These are phyloP conservation scores for Sceloporus tristichus DNA, from an alignment of 2,113 vertebrate genomes.

Conservation along the genomic window DNA sequence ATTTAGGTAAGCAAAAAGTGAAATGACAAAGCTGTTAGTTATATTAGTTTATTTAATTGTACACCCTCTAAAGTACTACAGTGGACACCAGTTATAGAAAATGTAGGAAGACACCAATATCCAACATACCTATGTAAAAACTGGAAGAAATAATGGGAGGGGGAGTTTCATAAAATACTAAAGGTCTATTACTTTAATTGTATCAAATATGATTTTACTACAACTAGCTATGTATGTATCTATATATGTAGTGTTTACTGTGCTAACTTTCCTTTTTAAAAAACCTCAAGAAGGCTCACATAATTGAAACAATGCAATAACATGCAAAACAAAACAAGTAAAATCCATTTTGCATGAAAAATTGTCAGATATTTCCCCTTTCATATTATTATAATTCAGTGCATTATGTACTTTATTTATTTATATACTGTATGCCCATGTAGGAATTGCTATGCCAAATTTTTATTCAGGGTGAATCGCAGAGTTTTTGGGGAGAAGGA, in stretches of 20 bases:
- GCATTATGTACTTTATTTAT: no score
- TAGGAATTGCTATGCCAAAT: not conserved
- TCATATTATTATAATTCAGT: no score
- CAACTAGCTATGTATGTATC: not conserved
- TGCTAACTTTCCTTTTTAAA: not conserved
- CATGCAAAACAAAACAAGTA: not conserved
- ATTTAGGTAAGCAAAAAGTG: slow-evolving; percentile 86
- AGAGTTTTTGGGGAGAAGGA: not conserved
- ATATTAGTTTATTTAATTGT: not conserved
- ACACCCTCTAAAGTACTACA: not conserved
- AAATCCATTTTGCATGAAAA: not conserved
- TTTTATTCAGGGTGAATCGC: not conserved
- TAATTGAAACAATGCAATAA: not conserved
- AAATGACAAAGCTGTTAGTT: slow-evolving; percentile 27
- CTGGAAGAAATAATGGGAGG: not conserved
- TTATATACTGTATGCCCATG: not conserved
- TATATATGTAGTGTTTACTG: not conserved
- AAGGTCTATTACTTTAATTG: not conserved
- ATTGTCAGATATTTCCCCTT: no score
- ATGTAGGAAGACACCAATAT: not conserved
- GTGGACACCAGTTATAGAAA: not conserved
- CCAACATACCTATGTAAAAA: no score
- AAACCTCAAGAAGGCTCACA: not conserved
- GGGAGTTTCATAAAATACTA: not conserved
- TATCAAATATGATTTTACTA: not conserved